Evolutionary conservation across 2,888 invertebrate genomes (phyloP).

Genomic region (Dermolepida albohirtum): DNA sequence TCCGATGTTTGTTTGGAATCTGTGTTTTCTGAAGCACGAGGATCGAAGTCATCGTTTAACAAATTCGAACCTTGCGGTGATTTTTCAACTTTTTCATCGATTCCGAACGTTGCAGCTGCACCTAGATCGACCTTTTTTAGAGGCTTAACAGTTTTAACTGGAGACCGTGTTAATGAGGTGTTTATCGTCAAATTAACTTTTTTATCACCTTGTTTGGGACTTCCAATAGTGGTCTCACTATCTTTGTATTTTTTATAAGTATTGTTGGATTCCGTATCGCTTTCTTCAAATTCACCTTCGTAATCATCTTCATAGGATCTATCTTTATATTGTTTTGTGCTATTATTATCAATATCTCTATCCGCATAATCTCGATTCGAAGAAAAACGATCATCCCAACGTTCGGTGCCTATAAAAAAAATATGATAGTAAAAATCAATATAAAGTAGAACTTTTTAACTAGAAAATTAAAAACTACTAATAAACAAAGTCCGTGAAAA

Average conservation of each 20-base stretch:
- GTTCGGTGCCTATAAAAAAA: conserved; percentile 38
- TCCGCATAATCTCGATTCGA: conserved; percentile 33
- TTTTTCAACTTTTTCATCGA: conserved; percentile 57
- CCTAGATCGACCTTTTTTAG: conserved; percentile 73
- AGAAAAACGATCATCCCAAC: conserved; percentile 43
- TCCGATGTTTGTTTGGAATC: conserved; percentile 63
- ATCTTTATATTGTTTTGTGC: conserved; percentile 57
- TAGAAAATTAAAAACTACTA: too few relatives aligned
- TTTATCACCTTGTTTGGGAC: conserved; percentile 54
- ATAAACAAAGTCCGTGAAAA: too few relatives aligned
- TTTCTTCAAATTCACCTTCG: conserved; percentile 76
- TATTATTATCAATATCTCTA: conserved; percentile 53
- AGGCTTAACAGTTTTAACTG: conserved; percentile 62
- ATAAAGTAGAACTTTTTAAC: too few relatives aligned
- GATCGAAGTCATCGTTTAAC: conserved; percentile 75
- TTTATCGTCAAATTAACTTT: conserved; percentile 68
- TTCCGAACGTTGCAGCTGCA: conserved; percentile 77
- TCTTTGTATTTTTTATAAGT: conserved; percentile 54
- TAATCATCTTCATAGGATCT: conserved; percentile 69
- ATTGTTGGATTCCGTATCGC: conserved; percentile 73
- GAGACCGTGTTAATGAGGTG: conserved; percentile 59
- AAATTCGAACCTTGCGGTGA: conserved; percentile 62
- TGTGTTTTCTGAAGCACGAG: conserved; percentile 64
- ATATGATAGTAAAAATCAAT: neutral
- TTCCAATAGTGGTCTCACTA: conserved; percentile 56